phyloP scores from a whole-genome alignment of 2,888 invertebrate genomes.

The Lasius fuliginosus region DNA sequence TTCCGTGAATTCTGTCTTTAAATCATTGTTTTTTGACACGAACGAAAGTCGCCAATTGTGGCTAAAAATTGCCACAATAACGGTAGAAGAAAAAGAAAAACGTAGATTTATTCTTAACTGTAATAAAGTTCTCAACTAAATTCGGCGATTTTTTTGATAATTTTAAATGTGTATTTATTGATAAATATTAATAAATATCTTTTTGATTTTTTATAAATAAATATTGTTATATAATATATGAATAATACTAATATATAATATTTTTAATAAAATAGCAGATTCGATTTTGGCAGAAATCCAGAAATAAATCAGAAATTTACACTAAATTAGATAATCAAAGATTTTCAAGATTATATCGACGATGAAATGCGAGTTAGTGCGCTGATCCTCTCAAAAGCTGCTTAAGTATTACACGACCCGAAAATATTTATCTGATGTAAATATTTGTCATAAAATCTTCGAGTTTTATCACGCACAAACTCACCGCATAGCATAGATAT shows the following conservation, averaged over 20 bases:
- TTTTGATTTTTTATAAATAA: neutral
- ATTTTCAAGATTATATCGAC: neutral
- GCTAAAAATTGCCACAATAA: constrained; percentile 11
- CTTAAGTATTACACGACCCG: neutral
- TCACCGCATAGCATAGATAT: neutral
- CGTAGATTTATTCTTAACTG: neutral
- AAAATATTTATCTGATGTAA: neutral
- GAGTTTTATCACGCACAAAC: neutral
- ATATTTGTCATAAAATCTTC: neutral
- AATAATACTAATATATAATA: neutral
- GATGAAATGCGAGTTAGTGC: neutral
- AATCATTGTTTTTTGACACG: constrained; percentile 42
- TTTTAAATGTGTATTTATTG: neutral
- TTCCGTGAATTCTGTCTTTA: constrained; percentile 64
- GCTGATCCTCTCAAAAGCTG: neutral
- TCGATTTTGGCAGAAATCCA: neutral
- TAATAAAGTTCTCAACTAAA: neutral
- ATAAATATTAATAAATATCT: neutral
- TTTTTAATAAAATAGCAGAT: neutral
- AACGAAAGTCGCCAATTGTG: constrained; percentile 32
- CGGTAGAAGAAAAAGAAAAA: neutral
- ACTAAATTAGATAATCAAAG: neutral
- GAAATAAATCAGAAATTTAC: neutral
- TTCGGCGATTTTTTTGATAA: neutral
- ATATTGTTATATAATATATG: neutral